A percentile compares a stretch with the other conserved stretches of the same genome.
Evolutionary conservation across 1,140 invertebrate genomes (phyloP).

Genomic region (Streblospio benedicti): DNA sequence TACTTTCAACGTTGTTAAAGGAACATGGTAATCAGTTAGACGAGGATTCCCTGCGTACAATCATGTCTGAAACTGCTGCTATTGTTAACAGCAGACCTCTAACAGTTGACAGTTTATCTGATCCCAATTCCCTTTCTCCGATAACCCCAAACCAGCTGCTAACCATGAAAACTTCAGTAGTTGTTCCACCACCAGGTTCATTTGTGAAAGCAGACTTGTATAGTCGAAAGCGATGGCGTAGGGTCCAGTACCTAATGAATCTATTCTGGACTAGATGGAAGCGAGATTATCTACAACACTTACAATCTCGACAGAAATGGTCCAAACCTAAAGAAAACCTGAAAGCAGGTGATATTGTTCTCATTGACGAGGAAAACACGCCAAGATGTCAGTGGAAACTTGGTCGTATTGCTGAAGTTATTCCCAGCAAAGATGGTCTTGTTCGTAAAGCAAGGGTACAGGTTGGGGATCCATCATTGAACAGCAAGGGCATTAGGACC

Average conservation of each 20-base stretch:
- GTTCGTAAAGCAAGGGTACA: constrained; percentile 16
- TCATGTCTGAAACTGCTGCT: constrained; percentile 23
- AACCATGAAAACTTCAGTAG: constrained; percentile 7
- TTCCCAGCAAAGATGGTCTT: constrained; percentile 7
- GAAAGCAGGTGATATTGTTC: constrained; percentile 6
- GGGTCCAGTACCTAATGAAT: constrained; percentile 22
- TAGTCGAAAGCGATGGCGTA: constrained; percentile 18
- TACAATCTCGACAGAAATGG: constrained; percentile 20
- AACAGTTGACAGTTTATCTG: constrained; percentile 9
- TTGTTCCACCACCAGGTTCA: constrained; percentile 1
- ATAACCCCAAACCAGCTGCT: constrained; percentile 19
- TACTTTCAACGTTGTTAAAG: constrained; percentile 22
- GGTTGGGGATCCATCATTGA: no score
- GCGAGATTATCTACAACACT: constrained; percentile 17
- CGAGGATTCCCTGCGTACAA: constrained; percentile 9
- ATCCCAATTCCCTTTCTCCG: constrained; percentile 14
- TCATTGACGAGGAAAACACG: constrained; percentile 2
- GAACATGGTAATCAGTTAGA: background rate
- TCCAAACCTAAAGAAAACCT: constrained; percentile 9
- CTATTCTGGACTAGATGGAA: constrained; percentile 24
- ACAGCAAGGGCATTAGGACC: no score
- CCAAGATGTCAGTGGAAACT: constrained; percentile 7
- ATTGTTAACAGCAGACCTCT: constrained; percentile 20
- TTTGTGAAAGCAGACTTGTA: constrained; percentile 8
- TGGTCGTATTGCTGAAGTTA: background rate